Base-by-base conservation (phyloP, 2,113 vertebrate genomes). In the Butastur rufipennis region DNA sequence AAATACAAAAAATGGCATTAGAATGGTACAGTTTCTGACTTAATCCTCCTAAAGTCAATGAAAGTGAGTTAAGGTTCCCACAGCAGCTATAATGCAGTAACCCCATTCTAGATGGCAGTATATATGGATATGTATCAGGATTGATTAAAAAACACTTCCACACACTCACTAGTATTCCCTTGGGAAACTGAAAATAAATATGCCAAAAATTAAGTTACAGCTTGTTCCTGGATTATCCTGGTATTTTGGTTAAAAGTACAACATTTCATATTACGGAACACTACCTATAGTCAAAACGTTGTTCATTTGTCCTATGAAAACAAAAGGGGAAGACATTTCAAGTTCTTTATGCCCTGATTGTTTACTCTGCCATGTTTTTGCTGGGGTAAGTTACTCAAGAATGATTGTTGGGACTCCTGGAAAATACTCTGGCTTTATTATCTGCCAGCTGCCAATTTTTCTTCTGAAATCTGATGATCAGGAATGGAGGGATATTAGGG, bases 21-120 rank as follows among this genome's bases (percentile, higher is more conserved):
- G 91, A 95, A 58, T 71, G 73, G 52, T 75, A 88, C 91, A 85
- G 92, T 92, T 97, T 93, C 75, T 91, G 85, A 91, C 53, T 93
- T 92, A 90, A 73, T 48, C 75, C 52, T 40, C 86, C 72, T 68
- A 23, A 93, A 94, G n/a, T 73, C 70, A 85, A 14, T 48, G 40
- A 29, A 72, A 92, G 70, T 26, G 40, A 93, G 63, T 53, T 71
- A 81, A 87, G 56, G 34, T 50, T 84, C 95, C 96, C 2, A 0
- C 42, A 95, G 32, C 66, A 77, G 62, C 85, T 43, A 7, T 83
- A 94, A 92, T 0, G 6, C 36, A 13, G 86, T 83, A 94, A 81
- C 40, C 74, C 73, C 56, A 52, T 13, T 62, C 27, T 48, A 31
- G 56, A 52, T 50, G 53, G 52, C 62, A 43, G 58, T 2, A 5